These are phyloP conservation scores for Ormyrus nitidulus DNA, from an alignment of 2,888 invertebrate genomes.

Conservation along the genomic window DNA sequence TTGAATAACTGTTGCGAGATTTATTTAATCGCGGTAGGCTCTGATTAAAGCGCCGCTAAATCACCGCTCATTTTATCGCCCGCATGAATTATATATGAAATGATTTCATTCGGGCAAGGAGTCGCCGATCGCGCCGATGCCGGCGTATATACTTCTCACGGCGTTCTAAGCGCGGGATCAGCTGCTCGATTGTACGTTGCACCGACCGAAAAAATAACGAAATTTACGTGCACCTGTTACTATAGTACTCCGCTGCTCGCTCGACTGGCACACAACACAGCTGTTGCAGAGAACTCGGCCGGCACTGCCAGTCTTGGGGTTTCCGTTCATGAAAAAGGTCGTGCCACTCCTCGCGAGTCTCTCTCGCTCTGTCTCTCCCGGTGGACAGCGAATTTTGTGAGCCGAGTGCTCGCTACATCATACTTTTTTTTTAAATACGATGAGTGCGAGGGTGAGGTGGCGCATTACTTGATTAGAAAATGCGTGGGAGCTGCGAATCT, in stretches of 20 bases:
- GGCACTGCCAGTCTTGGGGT: constrained; percentile 18
- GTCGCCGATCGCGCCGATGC: background rate
- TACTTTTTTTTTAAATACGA: too few species aligned
- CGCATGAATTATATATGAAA: background rate
- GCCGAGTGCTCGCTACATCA: too few species aligned
- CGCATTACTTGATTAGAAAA: too few species aligned
- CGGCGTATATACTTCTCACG: background rate
- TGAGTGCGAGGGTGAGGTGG: too few species aligned
- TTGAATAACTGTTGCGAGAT: too few species aligned
- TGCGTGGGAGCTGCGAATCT: too few species aligned
- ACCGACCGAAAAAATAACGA: background rate
- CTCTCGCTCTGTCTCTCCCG: background rate
- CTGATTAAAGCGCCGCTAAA: too few species aligned
- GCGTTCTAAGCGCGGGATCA: background rate
- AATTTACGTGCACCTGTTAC: background rate
- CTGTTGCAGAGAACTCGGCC: background rate
- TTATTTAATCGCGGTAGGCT: too few species aligned
- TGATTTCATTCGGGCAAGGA: background rate
- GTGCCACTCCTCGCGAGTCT: too few species aligned
- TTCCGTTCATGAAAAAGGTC: constrained; percentile 35
- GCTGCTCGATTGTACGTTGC: background rate
- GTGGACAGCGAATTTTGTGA: too few species aligned
- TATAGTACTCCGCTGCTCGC: background rate
- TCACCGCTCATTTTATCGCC: too few species aligned
- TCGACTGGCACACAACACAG: background rate